Evolutionary conservation across 2,888 invertebrate species (phyloP).

Genomic region (Cetonia aurata): DNA sequence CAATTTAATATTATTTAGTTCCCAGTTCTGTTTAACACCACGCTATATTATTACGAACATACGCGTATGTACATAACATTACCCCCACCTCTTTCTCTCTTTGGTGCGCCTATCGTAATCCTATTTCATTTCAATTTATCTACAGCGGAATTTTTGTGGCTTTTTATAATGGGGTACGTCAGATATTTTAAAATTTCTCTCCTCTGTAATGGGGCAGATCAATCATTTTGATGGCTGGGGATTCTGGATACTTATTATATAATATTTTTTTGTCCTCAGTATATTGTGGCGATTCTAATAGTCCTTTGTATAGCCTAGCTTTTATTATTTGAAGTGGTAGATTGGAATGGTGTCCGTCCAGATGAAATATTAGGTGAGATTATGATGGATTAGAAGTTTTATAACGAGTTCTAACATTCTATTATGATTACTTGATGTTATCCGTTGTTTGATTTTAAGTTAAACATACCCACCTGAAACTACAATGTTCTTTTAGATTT

Average conservation of each 20-base stretch:
- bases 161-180: constrained; percentile 27
- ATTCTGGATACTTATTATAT: constrained; percentile 11
- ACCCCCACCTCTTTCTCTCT: background rate
- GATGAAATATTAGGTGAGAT: constrained; percentile 40
- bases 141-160: constrained; percentile 13
- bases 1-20: constrained; percentile 50
- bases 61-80: constrained; percentile 1
- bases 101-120: background rate
- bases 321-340: constrained; percentile 19
- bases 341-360: constrained; percentile 22
- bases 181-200: constrained; percentile 32
- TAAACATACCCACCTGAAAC: no score
- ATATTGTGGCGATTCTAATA: constrained; percentile 8
- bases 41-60: background rate
- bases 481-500: no score
- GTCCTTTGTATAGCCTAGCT: constrained; percentile 16
- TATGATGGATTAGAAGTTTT: constrained; percentile 37
- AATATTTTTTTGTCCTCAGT: constrained; percentile 11
- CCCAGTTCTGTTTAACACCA: constrained; percentile 14
- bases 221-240: constrained; percentile 32
- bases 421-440: constrained; percentile 15
- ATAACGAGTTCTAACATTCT: constrained; percentile 3
- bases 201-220: constrained; percentile 28
- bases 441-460: background rate
- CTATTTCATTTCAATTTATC: background rate